These are phyloP conservation scores for Cercopithecus petaurista DNA, from an alignment of 2,797 vertebrate species.

Conservation along the genomic window DNA sequence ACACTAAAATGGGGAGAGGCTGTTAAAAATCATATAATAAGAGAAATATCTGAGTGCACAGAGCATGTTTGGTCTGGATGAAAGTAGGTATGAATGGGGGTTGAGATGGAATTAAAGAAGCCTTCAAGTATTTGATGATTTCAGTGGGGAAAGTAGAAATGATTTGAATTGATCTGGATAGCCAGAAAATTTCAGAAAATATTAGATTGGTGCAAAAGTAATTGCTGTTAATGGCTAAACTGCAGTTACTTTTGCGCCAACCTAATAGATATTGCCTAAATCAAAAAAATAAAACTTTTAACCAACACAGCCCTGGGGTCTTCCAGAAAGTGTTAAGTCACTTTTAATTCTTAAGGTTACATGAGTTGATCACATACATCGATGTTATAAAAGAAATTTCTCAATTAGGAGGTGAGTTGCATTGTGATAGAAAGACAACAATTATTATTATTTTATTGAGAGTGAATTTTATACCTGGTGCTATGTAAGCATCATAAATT, in stretches of 20 bases:
- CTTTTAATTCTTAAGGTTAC: not conserved
- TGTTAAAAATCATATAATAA: not conserved
- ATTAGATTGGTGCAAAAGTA: not conserved
- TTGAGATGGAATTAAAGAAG: not conserved
- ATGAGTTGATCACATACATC: not conserved
- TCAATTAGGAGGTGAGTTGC: not conserved
- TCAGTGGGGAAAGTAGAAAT: not conserved
- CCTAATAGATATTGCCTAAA: not conserved
- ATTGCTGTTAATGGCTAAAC: not conserved
- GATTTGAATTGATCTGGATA: not conserved
- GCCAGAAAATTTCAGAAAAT: not conserved
- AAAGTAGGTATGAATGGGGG: not conserved
- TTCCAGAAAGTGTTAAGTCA: not conserved
- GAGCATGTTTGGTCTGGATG: not conserved
- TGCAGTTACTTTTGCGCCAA: not conserved
- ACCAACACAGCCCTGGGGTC: not conserved
- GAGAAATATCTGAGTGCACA: not conserved
- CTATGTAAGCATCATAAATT: not conserved
- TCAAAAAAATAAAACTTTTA: not conserved
- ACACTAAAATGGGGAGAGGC: not conserved
- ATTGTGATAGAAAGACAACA: not conserved
- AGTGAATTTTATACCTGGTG: not conserved
- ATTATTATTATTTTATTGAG: not conserved
- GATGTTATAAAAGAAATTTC: not conserved
- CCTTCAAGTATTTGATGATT: not conserved